These are phyloP conservation scores for Centroberyx gerrardi DNA, from an alignment of 2,797 vertebrate genomes.

Conservation along the genomic window DNA sequence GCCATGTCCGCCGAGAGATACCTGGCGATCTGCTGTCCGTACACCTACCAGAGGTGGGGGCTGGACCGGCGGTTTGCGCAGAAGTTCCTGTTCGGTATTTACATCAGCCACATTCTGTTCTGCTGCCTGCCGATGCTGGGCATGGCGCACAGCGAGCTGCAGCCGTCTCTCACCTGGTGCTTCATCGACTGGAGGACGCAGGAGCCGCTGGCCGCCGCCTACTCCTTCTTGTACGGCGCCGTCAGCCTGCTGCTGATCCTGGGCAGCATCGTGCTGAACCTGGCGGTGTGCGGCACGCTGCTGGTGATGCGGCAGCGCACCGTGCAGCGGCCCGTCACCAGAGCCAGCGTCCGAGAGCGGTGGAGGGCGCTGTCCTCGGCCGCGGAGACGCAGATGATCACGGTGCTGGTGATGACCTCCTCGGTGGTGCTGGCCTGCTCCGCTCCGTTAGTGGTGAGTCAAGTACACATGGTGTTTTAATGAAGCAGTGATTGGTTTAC, in stretches of 20 bases:
- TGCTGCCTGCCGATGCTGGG: constrained; percentile 95
- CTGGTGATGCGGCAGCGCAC: constrained; percentile 94
- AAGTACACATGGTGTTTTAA: neutral
- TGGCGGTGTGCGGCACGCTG: constrained; percentile 93
- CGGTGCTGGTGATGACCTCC: constrained; percentile 94
- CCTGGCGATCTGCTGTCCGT: constrained; percentile 97
- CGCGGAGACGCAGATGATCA: constrained; percentile 97
- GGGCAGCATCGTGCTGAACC: constrained; percentile 92
- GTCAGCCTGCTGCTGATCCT: constrained; percentile 94
- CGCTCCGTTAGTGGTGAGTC: constrained; percentile 95
- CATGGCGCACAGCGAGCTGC: constrained; percentile 81
- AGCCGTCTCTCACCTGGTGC: constrained; percentile 93
- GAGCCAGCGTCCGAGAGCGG: constrained; percentile 78
- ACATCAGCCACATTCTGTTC: constrained; percentile 91
- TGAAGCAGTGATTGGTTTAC: too few species aligned
- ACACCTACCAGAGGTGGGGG: constrained; percentile 91
- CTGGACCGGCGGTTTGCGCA: constrained; percentile 92
- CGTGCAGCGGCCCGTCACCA: constrained; percentile 84
- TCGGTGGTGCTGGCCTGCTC: constrained; percentile 95
- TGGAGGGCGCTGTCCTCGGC: constrained; percentile 88
- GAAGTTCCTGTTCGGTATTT: constrained; percentile 90
- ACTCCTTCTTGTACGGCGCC: constrained; percentile 91
- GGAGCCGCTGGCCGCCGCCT: constrained; percentile 82
- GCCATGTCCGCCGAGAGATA: constrained; percentile 97
- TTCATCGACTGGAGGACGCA: constrained; percentile 92